Evolutionary conservation across 1,140 invertebrate genomes (phyloP), one percentile per base, ranked within the genome.

Genomic region (Venturia canescens): DNA sequence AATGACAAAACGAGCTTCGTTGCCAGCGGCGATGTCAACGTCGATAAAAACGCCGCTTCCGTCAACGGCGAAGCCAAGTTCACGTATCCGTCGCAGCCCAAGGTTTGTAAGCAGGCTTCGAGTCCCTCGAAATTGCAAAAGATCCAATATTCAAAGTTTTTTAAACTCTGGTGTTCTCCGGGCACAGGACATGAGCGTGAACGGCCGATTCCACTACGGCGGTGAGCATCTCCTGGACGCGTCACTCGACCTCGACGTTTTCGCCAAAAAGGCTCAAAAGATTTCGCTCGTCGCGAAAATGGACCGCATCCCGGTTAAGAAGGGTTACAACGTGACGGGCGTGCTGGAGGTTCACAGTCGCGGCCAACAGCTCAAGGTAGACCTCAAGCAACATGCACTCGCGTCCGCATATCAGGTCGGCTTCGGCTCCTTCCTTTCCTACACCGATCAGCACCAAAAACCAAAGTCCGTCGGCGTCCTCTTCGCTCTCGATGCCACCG

Each of bases 81-180:
- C 63, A 92, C 92, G 16, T 94, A 95, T 89, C 95, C 95, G 16
- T 92, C 91, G 27, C 90, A 96, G 76, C 90, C 91, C 53, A 95
- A 94, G 93, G 94, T 95, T 86, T 75, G 79, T 76, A 27, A 63
- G 23, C 29, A 74, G 18, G 15, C 4, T 71, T 79, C 71, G 31
- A 27, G 38, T 23, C 26, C 34, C 3, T 26, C 31, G 29, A 31
- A 57, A 11, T 78, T 31, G 34, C n/a, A 27, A 16, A 38, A 31
- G 67, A 21, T 11, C n/a, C 29, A 71, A 29, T 70, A 21, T 21
- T 72, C 38, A 11, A 44, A 44, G 7, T 44, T 5, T 44, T 4
- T 44, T 11, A 44, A 44, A 44, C 38, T 44, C 7, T 44, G 38
- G 1, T 18, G 5, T 18, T 76, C 27, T 72, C 18, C 11, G 53